Conservation (phyloP, 2,113 vertebrate genomes). For the Menura novaehollandiae region DNA sequence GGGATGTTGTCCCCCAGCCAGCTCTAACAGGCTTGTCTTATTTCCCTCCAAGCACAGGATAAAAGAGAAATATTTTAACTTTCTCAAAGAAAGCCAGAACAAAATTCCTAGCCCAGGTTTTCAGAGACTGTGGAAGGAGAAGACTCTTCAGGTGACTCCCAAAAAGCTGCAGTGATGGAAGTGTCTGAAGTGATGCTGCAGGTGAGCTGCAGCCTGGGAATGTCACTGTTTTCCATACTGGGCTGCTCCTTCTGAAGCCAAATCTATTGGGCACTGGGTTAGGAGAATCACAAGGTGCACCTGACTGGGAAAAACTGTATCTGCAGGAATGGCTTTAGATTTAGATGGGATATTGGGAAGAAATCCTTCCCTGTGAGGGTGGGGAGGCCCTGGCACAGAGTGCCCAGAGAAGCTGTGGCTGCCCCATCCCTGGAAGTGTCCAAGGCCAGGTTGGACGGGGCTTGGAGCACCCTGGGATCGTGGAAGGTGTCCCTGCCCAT, state of each 20-base stretch:
- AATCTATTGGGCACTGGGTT: rapidly evolving
- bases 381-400: rapidly evolving
- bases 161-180: neutral
- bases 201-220: neutral
- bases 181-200: neutral
- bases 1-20: constrained; percentile 29
- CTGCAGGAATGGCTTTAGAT: neutral
- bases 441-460: rapidly evolving
- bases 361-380: neutral
- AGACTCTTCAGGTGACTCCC: neutral
- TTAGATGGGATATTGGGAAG: neutral
- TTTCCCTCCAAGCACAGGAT: constrained; percentile 34
- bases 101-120: neutral
- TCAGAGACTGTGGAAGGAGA: neutral
- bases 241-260: neutral
- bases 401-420: neutral
- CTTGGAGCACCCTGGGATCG: rapidly evolving
- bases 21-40: constrained; percentile 47
- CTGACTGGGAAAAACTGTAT: neutral
- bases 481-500: neutral
- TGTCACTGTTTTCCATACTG: rapidly evolving
- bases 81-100: neutral
- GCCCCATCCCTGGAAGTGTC: neutral
- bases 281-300: neutral
- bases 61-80: constrained; percentile 25